These are phyloP conservation scores for Entomyzon cyanotis DNA, from an alignment of 2,113 vertebrate species.

Conservation along the genomic window DNA sequence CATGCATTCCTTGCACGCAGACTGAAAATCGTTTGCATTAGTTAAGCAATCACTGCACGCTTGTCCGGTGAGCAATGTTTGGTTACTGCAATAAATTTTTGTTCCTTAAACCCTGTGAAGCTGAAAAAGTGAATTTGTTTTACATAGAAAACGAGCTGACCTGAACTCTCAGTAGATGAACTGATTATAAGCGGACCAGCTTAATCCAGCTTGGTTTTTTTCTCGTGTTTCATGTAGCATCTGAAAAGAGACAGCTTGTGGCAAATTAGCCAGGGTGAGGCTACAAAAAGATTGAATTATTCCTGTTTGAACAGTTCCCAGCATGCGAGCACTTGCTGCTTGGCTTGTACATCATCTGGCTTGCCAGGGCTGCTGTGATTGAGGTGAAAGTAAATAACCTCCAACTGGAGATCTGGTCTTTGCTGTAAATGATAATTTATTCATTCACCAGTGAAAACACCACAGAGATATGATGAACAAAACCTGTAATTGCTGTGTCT, in stretches of 20 bases:
- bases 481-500: background rate
- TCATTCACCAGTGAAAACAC: background rate
- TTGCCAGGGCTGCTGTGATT: conserved; percentile 11
- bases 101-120: background rate
- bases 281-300: conserved; percentile 51
- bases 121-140: background rate
- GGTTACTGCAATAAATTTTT: background rate
- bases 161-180: background rate
- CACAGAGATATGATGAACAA: background rate
- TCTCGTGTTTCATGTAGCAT: background rate
- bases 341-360: conserved; percentile 20
- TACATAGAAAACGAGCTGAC: background rate
- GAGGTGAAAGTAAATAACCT: conserved; percentile 24
- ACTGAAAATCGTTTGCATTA: conserved; percentile 40
- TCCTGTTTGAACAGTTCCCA: conserved; percentile 55
- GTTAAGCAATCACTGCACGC: conserved; percentile 10
- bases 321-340: conserved; percentile 32
- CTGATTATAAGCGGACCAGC: background rate
- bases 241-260: conserved; percentile 50
- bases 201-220: background rate
- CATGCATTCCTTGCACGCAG: conserved; percentile 22
- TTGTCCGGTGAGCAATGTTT: background rate
- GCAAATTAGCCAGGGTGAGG: conserved; percentile 4
- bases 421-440: background rate
- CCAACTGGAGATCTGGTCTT: background rate